Percentiles rank a stretch among this genome's conserved stretches.
These are phyloP conservation scores for Liolophura sinensis DNA, from an alignment of 1,140 invertebrate species.

Conservation along the genomic window DNA sequence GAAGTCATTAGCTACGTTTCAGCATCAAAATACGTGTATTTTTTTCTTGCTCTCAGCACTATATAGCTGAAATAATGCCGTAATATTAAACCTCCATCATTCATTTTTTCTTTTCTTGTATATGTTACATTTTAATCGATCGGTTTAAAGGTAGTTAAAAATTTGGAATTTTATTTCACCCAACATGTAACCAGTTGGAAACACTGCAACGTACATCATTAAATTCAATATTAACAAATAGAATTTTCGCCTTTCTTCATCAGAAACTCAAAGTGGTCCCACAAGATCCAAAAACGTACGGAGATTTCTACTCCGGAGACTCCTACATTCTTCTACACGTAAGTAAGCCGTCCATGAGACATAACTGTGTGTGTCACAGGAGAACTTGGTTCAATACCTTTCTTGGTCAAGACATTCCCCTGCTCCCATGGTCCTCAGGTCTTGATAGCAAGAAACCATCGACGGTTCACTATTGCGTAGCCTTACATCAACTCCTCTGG, in stretches of 20 bases:
- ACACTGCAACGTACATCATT: neutral
- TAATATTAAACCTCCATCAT: neutral
- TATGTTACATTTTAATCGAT: neutral
- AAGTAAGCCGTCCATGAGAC: slow-evolving; percentile 35
- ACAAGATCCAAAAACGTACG: slow-evolving; percentile 50
- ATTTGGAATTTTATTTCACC: neutral
- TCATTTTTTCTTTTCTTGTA: neutral
- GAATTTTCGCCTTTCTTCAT: slow-evolving; percentile 12
- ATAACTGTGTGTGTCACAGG: neutral
- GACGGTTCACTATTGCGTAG: no score
- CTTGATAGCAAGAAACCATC: no score
- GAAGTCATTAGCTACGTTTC: no score
- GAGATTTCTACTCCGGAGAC: slow-evolving; percentile 81
- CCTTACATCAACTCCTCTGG: no score
- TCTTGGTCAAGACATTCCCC: no score
- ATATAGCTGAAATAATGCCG: no score
- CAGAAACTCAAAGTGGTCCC: slow-evolving; percentile 78
- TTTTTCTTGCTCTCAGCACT: no score
- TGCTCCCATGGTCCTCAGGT: no score
- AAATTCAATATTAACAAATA: neutral
- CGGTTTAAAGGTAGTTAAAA: neutral
- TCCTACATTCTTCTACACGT: slow-evolving; percentile 84
- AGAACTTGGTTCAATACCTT: neutral
- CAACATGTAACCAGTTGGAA: neutral
- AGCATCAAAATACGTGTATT: no score